These are phyloP conservation scores for Amphiprion ocellaris DNA, from an alignment of 2,113 vertebrate species.

Conservation along the genomic window DNA sequence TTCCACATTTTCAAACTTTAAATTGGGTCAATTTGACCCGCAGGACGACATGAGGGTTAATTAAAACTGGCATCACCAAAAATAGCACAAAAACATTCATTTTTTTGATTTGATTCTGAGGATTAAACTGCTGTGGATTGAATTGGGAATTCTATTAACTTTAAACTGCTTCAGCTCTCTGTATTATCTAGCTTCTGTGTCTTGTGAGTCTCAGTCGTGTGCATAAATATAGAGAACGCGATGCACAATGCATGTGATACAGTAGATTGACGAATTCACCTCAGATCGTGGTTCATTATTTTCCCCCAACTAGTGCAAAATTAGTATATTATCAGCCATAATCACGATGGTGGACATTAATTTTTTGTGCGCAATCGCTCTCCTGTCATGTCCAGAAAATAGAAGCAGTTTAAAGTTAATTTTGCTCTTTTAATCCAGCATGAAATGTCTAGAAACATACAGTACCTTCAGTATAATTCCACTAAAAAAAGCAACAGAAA, in stretches of 20 bases:
- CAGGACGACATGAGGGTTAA: no score
- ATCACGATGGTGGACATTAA: no score
- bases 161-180: background rate
- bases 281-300: background rate
- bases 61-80: conserved; percentile 20
- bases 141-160: background rate
- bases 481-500: background rate
- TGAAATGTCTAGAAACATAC: background rate
- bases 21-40: no score
- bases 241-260: background rate
- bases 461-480: background rate
- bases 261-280: background rate
- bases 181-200: background rate
- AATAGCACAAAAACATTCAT: background rate
- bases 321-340: no score
- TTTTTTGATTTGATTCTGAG: background rate
- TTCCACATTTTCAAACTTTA: no score
- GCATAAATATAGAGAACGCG: no score
- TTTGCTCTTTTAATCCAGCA: conserved; percentile 10
- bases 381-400: background rate
- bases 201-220: no score
- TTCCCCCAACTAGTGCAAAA: background rate
- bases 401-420: conserved; percentile 7
- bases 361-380: no score
- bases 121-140: fast-evolving